These are phyloP conservation scores for Xenops minutus DNA, from an alignment of 2,797 vertebrate species.

Conservation along the genomic window DNA sequence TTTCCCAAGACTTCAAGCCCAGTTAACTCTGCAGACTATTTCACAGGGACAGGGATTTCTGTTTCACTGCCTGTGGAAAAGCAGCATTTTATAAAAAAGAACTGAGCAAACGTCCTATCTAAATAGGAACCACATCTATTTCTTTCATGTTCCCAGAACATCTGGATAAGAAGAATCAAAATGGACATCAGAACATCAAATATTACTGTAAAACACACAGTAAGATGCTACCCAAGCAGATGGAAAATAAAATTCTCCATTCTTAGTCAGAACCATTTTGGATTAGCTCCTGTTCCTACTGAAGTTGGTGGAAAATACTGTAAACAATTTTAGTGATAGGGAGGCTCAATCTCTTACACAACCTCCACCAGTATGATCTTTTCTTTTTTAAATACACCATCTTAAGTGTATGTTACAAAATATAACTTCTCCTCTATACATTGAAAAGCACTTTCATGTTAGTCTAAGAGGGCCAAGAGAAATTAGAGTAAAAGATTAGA, in stretches of 20 bases:
- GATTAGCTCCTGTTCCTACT: not conserved
- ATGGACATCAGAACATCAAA: not conserved
- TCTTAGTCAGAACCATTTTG: not conserved
- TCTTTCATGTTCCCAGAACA: not conserved
- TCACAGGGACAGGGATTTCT: not conserved
- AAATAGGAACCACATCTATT: not conserved
- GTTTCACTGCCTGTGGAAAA: not conserved
- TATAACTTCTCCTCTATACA: not conserved
- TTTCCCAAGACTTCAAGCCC: not conserved
- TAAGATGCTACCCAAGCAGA: not conserved
- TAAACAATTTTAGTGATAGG: not conserved
- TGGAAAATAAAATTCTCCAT: not conserved
- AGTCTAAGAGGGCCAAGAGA: not conserved
- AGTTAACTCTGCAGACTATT: not conserved
- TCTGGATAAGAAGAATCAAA: not conserved
- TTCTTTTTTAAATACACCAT: not conserved
- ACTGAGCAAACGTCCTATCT: not conserved
- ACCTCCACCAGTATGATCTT: rapidly evolving
- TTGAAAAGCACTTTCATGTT: not conserved
- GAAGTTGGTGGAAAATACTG: not conserved
- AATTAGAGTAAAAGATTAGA: not conserved
- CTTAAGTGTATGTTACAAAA: not conserved
- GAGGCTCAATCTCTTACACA: not conserved
- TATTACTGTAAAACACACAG: not conserved
- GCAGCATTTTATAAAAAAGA: not conserved